Conservation (phyloP, 2,888 invertebrate genomes). For the Coelogynopora nodosa region DNA sequence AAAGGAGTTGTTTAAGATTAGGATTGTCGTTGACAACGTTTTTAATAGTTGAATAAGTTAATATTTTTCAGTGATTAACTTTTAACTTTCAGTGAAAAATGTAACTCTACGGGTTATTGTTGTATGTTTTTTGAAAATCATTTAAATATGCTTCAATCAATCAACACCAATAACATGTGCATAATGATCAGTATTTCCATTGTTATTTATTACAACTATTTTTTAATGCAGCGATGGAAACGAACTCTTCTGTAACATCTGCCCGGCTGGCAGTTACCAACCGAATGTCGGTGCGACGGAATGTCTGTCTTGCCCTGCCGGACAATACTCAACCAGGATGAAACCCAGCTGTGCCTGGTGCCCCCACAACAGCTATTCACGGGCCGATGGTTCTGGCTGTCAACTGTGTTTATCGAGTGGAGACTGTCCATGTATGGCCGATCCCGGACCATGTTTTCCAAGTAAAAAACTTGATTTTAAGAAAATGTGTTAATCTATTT, state of each 20-base stretch:
- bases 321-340: background rate
- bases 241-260: background rate
- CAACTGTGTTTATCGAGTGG: background rate
- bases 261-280: background rate
- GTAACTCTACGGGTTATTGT: too few relatives aligned
- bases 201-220: too few relatives aligned
- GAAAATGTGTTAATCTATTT: too few relatives aligned
- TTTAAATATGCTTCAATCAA: too few relatives aligned
- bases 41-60: too few relatives aligned
- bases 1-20: too few relatives aligned
- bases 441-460: background rate
- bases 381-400: background rate
- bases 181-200: too few relatives aligned
- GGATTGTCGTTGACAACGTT: too few relatives aligned
- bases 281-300: background rate
- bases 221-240: background rate
- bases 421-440: background rate
- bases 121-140: too few relatives aligned
- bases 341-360: background rate
- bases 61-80: too few relatives aligned
- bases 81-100: too few relatives aligned
- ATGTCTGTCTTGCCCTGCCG: background rate
- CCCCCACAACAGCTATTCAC: background rate
- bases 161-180: too few relatives aligned
- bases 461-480: background rate